Percentiles rank a stretch among this genome's conserved stretches.
phyloP scores from a whole-genome alignment of 2,888 invertebrate species.

The Trichopria drosophilae region DNA sequence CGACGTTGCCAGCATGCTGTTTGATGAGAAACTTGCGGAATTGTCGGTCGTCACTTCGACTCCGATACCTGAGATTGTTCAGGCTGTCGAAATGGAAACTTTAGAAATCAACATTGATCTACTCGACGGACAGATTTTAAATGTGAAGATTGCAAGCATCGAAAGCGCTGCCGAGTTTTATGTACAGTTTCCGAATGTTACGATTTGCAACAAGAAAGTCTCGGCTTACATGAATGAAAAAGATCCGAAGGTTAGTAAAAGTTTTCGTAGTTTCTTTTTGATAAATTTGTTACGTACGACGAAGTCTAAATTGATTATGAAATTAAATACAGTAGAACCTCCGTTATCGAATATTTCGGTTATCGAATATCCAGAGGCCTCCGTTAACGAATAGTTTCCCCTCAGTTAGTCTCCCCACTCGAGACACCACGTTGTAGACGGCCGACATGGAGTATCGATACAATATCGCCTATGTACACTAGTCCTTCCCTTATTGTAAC shows the following conservation, averaged over 20 bases:
- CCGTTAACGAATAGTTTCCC: no score
- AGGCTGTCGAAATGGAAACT: constrained; percentile 30
- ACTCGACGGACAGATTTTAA: constrained; percentile 58
- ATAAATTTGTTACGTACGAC: no score
- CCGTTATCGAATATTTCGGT: no score
- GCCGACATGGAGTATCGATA: no score
- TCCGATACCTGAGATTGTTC: no score
- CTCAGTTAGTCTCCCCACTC: no score
- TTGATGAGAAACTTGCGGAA: constrained; percentile 63
- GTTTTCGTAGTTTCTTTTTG: constrained; percentile 9
- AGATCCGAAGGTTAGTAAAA: constrained; percentile 43
- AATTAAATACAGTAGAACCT: no score
- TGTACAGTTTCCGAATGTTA: constrained; percentile 57
- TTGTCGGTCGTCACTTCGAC: neutral
- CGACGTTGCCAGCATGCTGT: constrained; percentile 60
- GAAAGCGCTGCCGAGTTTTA: constrained; percentile 57
- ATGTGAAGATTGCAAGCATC: constrained; percentile 57
- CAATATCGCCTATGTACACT: no score
- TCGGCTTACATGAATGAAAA: constrained; percentile 46
- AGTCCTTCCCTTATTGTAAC: no score
- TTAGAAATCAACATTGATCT: constrained; percentile 54
- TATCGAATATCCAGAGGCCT: no score
- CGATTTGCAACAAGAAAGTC: constrained; percentile 43
- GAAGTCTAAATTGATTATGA: no score
- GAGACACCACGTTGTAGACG: no score